A percentile compares a stretch with the other conserved stretches of the same genome.
phyloP scores from a whole-genome alignment of 2,888 invertebrate genomes.

The Antitype chi region DNA sequence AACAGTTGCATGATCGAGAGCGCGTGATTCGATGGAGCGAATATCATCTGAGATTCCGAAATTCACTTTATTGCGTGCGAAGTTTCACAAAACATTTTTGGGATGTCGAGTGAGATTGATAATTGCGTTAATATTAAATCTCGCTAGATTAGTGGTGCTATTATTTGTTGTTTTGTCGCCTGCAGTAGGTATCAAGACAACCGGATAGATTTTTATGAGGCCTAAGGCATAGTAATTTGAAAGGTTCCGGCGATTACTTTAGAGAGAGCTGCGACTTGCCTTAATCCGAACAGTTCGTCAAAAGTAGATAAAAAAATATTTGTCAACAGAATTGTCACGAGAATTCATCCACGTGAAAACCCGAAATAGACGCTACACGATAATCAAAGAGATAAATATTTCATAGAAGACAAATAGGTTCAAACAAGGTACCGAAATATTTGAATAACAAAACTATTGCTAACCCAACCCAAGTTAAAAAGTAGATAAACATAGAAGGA shows the following conservation, averaged over 20 bases:
- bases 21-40: conserved; percentile 57
- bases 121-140: conserved; percentile 53
- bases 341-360: conserved; percentile 3
- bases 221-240: conserved; percentile 25
- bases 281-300: conserved; percentile 16
- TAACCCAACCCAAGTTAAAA: not conserved
- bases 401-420: not conserved
- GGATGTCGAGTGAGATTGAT: conserved; percentile 54
- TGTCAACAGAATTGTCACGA: conserved; percentile 1
- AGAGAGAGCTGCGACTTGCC: conserved; percentile 14
- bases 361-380: conserved; percentile 14
- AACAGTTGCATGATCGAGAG: conserved; percentile 55
- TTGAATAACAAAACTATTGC: conserved; percentile 12
- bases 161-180: conserved; percentile 31
- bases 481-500: conserved; percentile 15
- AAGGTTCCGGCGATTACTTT: conserved; percentile 25
- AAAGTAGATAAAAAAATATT: conserved; percentile 4
- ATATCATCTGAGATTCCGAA: conserved; percentile 54
- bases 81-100: conserved; percentile 60
- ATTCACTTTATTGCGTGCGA: conserved; percentile 55
- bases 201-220: conserved; percentile 26
- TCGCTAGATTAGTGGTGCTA: conserved; percentile 31
- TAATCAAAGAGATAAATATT: conserved; percentile 19
- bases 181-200: conserved; percentile 20
- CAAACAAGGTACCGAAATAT: conserved; percentile 9